Evolutionary conservation across 2,113 vertebrate species (phyloP), one percentile per base, ranked within the genome.

Genomic region (Coregonus clupeaformis): DNA sequence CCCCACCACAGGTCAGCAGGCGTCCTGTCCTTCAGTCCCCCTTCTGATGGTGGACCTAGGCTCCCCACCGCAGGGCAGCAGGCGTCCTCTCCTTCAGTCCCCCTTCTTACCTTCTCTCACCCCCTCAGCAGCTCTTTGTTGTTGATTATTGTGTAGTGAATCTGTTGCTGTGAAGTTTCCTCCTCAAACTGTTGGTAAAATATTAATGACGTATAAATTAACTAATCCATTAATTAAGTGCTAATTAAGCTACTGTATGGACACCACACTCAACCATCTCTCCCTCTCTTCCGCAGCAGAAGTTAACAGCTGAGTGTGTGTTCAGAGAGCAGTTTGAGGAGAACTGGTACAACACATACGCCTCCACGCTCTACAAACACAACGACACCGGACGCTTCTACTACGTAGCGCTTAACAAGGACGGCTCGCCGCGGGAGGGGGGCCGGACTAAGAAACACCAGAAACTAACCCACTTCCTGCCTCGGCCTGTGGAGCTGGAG

Each of bases 301-400:
- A 99, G 91, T 95, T 98, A 82, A 97, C 95, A 0, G 93, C 94
- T 55, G 98, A 99, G 88, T 99, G 97, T 3, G 97, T 99, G 69
- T 98, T 99, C 94, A 94, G 97, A 70, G 98, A 99, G 92, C 97
- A 98, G 90, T 99, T 99, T 86, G 97, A 99, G 91, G 97, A 99
- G 93, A 99, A 99, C 91, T 99, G 97, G 97, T 99, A 99, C 94
- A 99, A 99, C 93, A 99, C 98, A 0, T 99, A 99, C 42, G 95
- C 98, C 52, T 99, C 98, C 0, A 99, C 96, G 2, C 92, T 97
- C 59, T 98, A 98, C 94, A 97, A 97, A 86, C 97, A 99, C 70
- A 86, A 88, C 0, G 97, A 99, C 90, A 96, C 96, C 0, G 96
- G 95, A 69, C 93, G 96, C 84, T 96, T 96, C 68, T 98, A 97